Base-by-base conservation (phyloP, 1,140 invertebrate genomes). In the Heliconius himera region DNA sequence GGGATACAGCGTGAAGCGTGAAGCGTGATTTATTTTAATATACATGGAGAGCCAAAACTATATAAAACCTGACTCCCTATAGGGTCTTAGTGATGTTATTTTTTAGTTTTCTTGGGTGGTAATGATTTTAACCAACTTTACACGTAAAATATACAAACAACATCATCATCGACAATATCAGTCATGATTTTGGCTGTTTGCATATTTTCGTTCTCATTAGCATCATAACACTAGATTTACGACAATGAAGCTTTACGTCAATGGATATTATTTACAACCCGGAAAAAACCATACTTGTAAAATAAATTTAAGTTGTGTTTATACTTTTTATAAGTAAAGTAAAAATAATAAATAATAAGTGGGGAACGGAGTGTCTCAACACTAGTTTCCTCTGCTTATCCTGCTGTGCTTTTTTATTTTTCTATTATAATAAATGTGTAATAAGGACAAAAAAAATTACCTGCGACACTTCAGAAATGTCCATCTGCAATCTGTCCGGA, bases 401-500 rank as follows among this genome's bases (percentile, higher is more conserved):
- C 41, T 46, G 11, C 13, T 46, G 41, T 46, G 41, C 11, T 16
- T 13, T 13, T 41, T 46, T 1, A 4, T 46, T 46, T 46, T 4
- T 46, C 16, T 1, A 26, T 22, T 56, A 11, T 22, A 26, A 66
- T 66, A 66, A 70, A 36, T 36, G 6, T 26, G 11, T 70, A 70
- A 70, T 26, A n/a, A 18, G 41, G 18, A 41, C 5, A 36, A 46
- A 33, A 20, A n/a, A 46, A 18, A 49, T 73, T 78, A 94, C 93
- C 92, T 94, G 92, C 74, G 91, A 93, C 87, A 95, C 91, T 86
- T 95, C 94, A 22, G 93, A 93, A 82, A 95, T 95, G 84, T 95
- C 94, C 94, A 95, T 95, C 79, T 95, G 94, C 78, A 95, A 86
- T 77, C 94, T 86, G 77, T 95, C 94, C 2, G 94, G 94, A 82